Base-by-base conservation (phyloP, 1,140 invertebrate genomes). In the Lasioglossum baleicum region DNA sequence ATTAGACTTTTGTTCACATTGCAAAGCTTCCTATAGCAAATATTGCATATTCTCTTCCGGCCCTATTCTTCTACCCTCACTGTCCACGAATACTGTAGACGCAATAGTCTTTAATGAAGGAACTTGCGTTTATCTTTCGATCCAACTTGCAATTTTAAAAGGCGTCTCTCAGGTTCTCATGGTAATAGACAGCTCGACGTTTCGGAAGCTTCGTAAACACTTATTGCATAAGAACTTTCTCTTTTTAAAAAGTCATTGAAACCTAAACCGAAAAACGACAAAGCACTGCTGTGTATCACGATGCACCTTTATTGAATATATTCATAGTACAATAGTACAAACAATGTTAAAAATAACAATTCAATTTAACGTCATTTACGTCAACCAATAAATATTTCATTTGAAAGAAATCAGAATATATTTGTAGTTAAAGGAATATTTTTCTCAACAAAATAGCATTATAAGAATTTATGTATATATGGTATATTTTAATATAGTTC, bases 91-190 rank as follows among this genome's bases (percentile, higher is more conserved):
- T n/a, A n/a, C 7, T 58, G 58, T 17, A 31, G 13, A 51, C 5
- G 40, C 72, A 22, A 60, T 61, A 35, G 60, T 17, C 31, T 72
- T 76, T 68, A 66, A 81, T 58, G 63, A 70, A 81, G 53, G 64
- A 44, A 61, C 66, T 60, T 68, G 26, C 48, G 82, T 85, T 85
- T 77, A 73, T 68, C 64, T 51, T 76, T 80, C 44, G 63, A 72
- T 22, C 40, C 44, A 40, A 51, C 60, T 48, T 35, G 17, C n/a
- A 58, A 58, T 80, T n/a, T 81, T 51, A 75, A 76, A 64, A 74
- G 72, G 56, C 63, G 51, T 64, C 22, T 7, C 13, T 5, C 20
- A 64, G 20, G 40, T n/a, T 51, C 69, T 69, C 77, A 40, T 40
- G 15, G 40, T 26, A 56, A 58, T 44, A 56, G 72, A 75, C 56